Conservation (phyloP, 2,113 vertebrate species). For the Erpornis zantholeuca region DNA sequence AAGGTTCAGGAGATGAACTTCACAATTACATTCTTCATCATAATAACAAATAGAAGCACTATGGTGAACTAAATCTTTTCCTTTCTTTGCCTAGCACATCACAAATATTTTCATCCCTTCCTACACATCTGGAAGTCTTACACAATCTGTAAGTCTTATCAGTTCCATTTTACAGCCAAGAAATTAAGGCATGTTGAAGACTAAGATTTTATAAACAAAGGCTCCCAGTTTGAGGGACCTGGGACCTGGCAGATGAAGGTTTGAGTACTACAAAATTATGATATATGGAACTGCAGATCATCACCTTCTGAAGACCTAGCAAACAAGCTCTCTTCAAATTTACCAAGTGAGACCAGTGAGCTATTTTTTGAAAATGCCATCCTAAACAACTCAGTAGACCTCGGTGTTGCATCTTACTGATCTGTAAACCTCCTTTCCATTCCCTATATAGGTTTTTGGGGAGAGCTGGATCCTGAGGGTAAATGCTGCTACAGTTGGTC, state of each 20-base stretch:
- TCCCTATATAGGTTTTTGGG: background rate
- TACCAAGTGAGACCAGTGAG: background rate
- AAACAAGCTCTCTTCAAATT: background rate
- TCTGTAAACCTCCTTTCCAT: background rate
- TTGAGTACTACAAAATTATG: background rate
- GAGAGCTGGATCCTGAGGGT: background rate
- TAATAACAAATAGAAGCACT: background rate
- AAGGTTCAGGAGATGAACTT: background rate
- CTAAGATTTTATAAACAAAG: background rate
- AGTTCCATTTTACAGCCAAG: background rate
- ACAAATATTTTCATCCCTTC: background rate
- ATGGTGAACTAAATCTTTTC: background rate
- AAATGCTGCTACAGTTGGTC: background rate
- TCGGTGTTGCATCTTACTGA: background rate
- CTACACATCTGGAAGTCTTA: background rate
- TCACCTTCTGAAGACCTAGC: background rate
- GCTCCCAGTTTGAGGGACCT: background rate
- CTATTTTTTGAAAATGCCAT: background rate
- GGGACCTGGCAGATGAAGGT: background rate
- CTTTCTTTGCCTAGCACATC: background rate
- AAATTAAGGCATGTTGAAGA: background rate
- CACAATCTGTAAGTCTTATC: background rate
- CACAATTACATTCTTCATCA: background rate
- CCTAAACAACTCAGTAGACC: background rate
- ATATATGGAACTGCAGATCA: background rate